phyloP scores from a whole-genome alignment of 2,113 vertebrate species.

The Hyaena hyaena region DNA sequence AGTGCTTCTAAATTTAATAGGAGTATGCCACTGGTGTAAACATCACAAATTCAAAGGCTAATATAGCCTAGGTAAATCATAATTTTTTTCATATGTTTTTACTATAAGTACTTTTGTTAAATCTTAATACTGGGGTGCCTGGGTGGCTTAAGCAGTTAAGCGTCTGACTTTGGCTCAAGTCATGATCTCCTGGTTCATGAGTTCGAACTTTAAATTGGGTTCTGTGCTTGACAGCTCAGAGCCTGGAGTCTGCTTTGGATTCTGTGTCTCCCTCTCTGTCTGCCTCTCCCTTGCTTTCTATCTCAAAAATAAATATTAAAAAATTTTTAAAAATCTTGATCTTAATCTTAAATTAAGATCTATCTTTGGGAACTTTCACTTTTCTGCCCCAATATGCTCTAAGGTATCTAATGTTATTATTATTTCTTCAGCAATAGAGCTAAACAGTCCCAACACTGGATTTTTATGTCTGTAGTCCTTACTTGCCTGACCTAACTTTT shows the following conservation, averaged over 20 bases:
- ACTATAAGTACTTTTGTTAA: not conserved
- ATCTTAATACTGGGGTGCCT: not conserved
- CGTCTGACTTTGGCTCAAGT: no score
- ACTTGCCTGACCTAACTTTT: not conserved
- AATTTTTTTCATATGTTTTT: not conserved
- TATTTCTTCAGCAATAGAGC: not conserved
- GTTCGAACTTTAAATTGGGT: no score
- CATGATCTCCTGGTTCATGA: no score
- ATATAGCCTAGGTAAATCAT: not conserved
- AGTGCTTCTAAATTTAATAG: conserved; percentile 19
- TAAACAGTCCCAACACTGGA: not conserved
- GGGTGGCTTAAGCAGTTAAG: no score
- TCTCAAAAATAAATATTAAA: no score
- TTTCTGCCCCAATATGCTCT: not conserved
- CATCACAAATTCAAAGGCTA: not conserved
- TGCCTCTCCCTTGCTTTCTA: no score
- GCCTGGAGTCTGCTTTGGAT: no score
- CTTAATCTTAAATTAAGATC: conserved; percentile 15
- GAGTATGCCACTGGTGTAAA: not conserved
- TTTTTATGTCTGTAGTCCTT: conserved; percentile 33
- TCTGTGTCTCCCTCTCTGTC: no score
- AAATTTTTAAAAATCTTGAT: not conserved
- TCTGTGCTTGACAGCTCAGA: no score
- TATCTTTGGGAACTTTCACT: not conserved
- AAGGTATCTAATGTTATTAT: not conserved